Percentiles rank a stretch among this genome's conserved stretches.
Evolutionary conservation across 2,113 vertebrate species (phyloP).

Genomic region (Brachyhypopomus gauderio): DNA sequence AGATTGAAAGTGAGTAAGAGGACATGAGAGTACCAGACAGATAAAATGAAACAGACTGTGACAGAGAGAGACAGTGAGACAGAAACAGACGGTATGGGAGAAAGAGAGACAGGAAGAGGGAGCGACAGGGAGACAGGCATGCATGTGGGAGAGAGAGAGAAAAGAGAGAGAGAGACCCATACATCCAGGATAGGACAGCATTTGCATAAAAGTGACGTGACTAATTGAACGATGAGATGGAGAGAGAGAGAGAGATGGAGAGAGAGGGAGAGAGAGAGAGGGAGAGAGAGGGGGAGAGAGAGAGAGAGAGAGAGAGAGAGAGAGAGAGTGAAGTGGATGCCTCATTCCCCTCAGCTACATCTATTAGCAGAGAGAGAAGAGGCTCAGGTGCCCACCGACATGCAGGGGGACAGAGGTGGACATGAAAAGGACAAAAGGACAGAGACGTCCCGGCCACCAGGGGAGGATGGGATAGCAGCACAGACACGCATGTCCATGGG

Average conservation of each 20-base stretch:
- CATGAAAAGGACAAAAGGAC: constrained; percentile 45
- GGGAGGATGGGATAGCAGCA: constrained; percentile 11
- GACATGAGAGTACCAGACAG: too few species aligned
- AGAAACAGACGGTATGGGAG: too few species aligned
- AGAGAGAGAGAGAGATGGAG: constrained; percentile 53
- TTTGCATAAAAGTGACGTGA: constrained; percentile 79
- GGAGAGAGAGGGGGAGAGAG: constrained; percentile 44
- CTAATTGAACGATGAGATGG: constrained; percentile 78
- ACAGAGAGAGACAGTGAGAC: neutral
- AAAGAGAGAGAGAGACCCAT: constrained; percentile 53
- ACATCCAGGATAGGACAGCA: constrained; percentile 67
- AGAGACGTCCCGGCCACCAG: constrained; percentile 27
- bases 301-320: too few species aligned
- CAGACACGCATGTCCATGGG: neutral
- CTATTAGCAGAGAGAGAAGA: constrained; percentile 67
- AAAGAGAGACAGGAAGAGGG: constrained; percentile 32
- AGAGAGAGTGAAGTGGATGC: constrained; percentile 58
- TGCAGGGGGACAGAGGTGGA: constrained; percentile 38
- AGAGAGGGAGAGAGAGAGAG: constrained; percentile 47
- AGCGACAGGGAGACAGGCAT: neutral
- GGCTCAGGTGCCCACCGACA: constrained; percentile 15
- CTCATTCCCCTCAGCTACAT: constrained; percentile 79
- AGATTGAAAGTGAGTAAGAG: neutral
- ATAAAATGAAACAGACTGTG: neutral
- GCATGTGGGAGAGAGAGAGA: constrained; percentile 54